These are phyloP conservation scores for Machimus rusticus DNA, from an alignment of 2,888 invertebrate genomes.

Conservation along the genomic window DNA sequence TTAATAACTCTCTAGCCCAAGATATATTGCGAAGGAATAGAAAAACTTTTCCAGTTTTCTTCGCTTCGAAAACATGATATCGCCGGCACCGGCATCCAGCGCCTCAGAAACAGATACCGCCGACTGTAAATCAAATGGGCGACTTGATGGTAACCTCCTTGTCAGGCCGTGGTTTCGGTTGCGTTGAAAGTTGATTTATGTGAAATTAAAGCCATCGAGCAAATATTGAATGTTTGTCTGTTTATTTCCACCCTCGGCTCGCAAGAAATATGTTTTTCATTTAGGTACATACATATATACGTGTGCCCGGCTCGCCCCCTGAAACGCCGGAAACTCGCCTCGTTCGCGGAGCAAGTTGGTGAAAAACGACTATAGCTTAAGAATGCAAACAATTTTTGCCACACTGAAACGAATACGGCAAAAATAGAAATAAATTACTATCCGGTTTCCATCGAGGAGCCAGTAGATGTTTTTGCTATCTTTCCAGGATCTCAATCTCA, in stretches of 20 bases:
- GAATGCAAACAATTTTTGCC: neutral
- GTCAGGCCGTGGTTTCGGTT: conserved; percentile 5
- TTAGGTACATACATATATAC: neutral
- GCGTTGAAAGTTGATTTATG: conserved; percentile 43
- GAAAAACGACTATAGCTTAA: neutral
- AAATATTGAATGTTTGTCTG: conserved; percentile 44
- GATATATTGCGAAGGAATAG: conserved; percentile 24
- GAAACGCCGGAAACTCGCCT: neutral
- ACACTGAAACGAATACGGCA: neutral
- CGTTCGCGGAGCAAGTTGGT: neutral
- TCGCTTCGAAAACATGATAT: neutral
- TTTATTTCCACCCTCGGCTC: neutral
- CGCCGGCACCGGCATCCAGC: neutral
- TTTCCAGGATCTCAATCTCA: neutral
- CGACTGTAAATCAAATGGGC: neutral
- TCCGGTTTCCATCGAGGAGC: neutral
- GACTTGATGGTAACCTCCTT: conserved; percentile 5
- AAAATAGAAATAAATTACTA: neutral
- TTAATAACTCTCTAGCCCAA: neutral
- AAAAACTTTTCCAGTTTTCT: conserved; percentile 36
- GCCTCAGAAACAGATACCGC: neutral
- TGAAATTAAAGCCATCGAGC: conserved; percentile 44
- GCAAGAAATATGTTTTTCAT: conserved; percentile 16
- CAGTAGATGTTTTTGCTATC: neutral
- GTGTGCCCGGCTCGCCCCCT: neutral